These are phyloP conservation scores for Petroica traversi DNA, from an alignment of 2,113 vertebrate species.

Conservation along the genomic window DNA sequence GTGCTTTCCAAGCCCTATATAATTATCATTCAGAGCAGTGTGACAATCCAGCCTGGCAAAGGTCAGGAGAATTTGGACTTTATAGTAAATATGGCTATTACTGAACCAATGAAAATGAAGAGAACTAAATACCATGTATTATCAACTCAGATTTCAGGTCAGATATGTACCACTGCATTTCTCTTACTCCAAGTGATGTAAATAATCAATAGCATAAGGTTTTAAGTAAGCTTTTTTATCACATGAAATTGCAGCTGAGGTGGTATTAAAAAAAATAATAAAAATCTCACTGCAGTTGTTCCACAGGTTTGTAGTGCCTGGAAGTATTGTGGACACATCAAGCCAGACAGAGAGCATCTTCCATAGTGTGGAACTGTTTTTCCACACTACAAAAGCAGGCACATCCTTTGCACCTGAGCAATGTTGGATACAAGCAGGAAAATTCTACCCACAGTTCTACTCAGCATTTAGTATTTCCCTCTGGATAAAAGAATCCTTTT, in stretches of 20 bases:
- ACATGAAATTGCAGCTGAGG: neutral
- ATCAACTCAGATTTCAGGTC: neutral
- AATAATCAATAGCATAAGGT: neutral
- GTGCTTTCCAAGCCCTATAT: neutral
- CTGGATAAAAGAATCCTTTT: neutral
- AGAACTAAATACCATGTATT: neutral
- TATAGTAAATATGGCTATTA: neutral
- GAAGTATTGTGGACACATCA: neutral
- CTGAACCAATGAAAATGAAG: neutral
- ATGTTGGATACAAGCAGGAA: neutral
- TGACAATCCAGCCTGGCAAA: neutral
- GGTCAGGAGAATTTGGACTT: neutral
- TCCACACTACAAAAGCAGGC: neutral
- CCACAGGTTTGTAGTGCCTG: neutral
- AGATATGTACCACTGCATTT: neutral
- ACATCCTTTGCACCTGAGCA: neutral
- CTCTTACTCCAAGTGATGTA: neutral
- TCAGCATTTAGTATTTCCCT: neutral
- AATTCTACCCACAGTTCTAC: neutral
- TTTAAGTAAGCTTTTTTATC: neutral
- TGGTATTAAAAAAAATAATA: neutral
- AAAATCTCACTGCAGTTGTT: neutral
- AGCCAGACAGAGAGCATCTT: neutral
- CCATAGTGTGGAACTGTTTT: rapidly evolving
- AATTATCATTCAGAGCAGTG: neutral